These are phyloP conservation scores for Drosophila eohydei DNA, from an alignment of 2,888 invertebrate genomes.

Conservation along the genomic window DNA sequence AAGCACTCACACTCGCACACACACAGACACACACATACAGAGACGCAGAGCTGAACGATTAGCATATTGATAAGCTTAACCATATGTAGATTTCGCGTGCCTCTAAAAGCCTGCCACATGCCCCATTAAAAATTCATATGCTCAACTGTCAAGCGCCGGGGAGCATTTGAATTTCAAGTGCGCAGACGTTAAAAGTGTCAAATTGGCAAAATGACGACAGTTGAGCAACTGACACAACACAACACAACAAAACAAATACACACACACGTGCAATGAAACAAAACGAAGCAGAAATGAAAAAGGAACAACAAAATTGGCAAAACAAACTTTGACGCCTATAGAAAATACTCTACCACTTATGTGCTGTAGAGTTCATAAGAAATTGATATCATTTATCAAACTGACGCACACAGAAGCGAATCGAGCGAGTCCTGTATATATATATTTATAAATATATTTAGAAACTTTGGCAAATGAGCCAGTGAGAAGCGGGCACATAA, in stretches of 20 bases:
- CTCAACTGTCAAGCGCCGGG: constrained; percentile 63
- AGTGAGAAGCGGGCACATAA: constrained; percentile 56
- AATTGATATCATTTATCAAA: constrained; percentile 79
- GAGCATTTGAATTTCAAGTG: constrained; percentile 74
- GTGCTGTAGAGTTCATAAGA: constrained; percentile 65
- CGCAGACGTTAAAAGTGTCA: constrained; percentile 76
- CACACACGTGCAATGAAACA: constrained; percentile 23
- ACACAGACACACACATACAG: constrained; percentile 9
- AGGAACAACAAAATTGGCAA: constrained; percentile 24
- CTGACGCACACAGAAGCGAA: constrained; percentile 60
- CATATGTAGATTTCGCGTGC: constrained; percentile 49
- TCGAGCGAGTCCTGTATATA: constrained; percentile 44
- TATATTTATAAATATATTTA: constrained; percentile 24
- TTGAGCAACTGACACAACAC: constrained; percentile 26
- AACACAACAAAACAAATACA: constrained; percentile 30
- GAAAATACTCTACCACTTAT: constrained; percentile 21
- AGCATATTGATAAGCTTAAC: constrained; percentile 68
- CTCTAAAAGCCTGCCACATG: constrained; percentile 63
- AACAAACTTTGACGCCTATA: constrained; percentile 64
- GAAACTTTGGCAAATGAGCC: constrained; percentile 71
- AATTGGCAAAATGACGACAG: constrained; percentile 69
- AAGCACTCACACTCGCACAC: constrained; percentile 4
- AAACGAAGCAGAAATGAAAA: constrained; percentile 25
- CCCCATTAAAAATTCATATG: constrained; percentile 76
- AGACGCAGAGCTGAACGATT: constrained; percentile 45